phyloP scores from a whole-genome alignment of 2,888 invertebrate species.

The Brenthis hecate region DNA sequence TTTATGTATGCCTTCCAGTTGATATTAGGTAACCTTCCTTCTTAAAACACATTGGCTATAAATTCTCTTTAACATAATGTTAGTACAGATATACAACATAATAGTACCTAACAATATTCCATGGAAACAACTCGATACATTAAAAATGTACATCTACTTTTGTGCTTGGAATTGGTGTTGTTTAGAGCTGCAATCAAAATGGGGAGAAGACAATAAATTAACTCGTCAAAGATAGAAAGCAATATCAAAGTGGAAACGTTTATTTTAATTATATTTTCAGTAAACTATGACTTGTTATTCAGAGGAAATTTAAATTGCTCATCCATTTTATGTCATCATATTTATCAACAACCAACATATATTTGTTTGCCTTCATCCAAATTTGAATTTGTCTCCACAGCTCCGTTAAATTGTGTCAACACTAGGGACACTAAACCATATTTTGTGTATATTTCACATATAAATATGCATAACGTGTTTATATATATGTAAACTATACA shows the following conservation, averaged over 20 bases:
- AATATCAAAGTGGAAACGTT: not conserved
- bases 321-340: constrained; percentile 6
- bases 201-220: not conserved
- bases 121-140: too few species aligned
- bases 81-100: too few species aligned
- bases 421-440: constrained; percentile 20
- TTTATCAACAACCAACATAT: constrained; percentile 18
- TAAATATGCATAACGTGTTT: constrained; percentile 10
- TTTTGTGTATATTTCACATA: constrained; percentile 20
- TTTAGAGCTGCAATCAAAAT: too few species aligned
- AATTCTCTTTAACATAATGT: too few species aligned
- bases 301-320: constrained; percentile 2
- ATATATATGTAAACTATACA: not conserved
- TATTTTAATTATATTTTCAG: not conserved
- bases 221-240: not conserved
- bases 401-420: constrained; percentile 31
- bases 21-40: too few species aligned
- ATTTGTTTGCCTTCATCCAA: constrained; percentile 27
- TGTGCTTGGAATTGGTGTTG: too few species aligned
- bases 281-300: not conserved
- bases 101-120: too few species aligned
- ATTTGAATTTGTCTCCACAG: constrained; percentile 29
- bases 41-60: too few species aligned
- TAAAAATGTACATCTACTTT: not conserved
- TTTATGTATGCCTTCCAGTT: too few species aligned